Percentiles rank a stretch among this genome's conserved stretches.
These are phyloP conservation scores for Pangasius djambal DNA, from an alignment of 2,797 vertebrate genomes.

Conservation along the genomic window DNA sequence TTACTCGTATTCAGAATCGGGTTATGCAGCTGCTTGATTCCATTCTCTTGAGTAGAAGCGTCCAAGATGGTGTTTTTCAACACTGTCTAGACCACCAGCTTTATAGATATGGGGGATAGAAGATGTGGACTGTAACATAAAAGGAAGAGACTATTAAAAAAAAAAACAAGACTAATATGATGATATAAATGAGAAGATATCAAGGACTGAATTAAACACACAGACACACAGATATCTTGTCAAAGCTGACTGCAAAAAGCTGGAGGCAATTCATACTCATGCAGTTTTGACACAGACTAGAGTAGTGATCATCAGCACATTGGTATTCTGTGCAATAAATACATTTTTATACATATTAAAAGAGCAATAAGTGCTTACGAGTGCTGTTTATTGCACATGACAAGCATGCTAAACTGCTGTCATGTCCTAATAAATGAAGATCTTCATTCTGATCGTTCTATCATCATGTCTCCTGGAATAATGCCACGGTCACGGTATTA, in stretches of 20 bases:
- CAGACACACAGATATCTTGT: neutral
- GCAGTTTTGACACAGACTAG: neutral
- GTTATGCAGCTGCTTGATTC: too few species aligned
- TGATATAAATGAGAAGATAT: neutral
- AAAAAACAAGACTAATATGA: too few species aligned
- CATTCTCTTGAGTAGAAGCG: neutral
- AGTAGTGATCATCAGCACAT: neutral
- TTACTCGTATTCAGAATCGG: too few species aligned
- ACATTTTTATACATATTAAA: neutral
- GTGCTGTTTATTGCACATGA: neutral
- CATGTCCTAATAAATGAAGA: constrained; percentile 9
- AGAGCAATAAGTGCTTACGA: neutral
- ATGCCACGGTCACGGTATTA: neutral
- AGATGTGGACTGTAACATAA: neutral
- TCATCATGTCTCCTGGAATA: neutral
- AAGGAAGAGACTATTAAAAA: neutral
- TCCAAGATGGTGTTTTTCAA: neutral
- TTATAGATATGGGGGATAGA: neutral
- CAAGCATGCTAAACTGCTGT: neutral
- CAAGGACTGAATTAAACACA: neutral
- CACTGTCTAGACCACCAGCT: neutral
- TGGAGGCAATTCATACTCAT: neutral
- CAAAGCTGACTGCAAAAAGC: neutral
- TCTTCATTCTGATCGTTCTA: neutral
- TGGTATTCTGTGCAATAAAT: neutral